Base-by-base conservation (phyloP, 2,113 vertebrate species). In the Aplodontia rufa region DNA sequence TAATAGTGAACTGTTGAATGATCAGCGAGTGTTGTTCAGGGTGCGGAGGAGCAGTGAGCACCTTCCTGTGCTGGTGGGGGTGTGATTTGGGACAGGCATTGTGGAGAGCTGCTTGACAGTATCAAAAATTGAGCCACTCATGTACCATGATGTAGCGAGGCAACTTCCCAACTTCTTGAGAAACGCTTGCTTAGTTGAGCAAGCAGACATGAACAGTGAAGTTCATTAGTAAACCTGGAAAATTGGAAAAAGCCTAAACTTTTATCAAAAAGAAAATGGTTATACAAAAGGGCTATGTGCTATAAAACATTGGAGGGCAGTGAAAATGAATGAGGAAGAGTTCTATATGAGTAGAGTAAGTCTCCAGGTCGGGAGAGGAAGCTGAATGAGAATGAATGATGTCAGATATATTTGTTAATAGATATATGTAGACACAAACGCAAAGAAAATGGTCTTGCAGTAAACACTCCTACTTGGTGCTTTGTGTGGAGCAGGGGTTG, bases 1-100 rank as follows among this genome's bases (percentile, higher is more conserved):
- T 95, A 91, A 32, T 37, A 72, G 85, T 47, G 37, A 87, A 47
- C 49, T 53, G 12, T 49, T 74, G 13, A 79, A 75, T 40, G 42
- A 68, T 55, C 35, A 58, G 66, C 17, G 79, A 93, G 32, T 28
- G 62, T 68, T 10, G 22, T 10, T 30, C 37, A 40, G 22, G 5
- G 19, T 74, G 22, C 47, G 26, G 47, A 87, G 76, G n/a, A 87
- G 5, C 11, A 62, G 26, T 37, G 58, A 51, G 16, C 19, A 20
- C 1, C 1, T 1, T 51, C 47, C 75, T 88, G 60, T 62, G 53
- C 62, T 32, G 26, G 47, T 17, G 0, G 37, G 51, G 60, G 5
- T 32, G 19, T 14, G 74, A 30, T 22, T 17, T 53, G 28, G 40
- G 4, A 10, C 9, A 28, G 40, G 42, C 53, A 58, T 19, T 1